Base-by-base conservation (phyloP, 2,113 vertebrate genomes). In the Melanocharis versteri region DNA sequence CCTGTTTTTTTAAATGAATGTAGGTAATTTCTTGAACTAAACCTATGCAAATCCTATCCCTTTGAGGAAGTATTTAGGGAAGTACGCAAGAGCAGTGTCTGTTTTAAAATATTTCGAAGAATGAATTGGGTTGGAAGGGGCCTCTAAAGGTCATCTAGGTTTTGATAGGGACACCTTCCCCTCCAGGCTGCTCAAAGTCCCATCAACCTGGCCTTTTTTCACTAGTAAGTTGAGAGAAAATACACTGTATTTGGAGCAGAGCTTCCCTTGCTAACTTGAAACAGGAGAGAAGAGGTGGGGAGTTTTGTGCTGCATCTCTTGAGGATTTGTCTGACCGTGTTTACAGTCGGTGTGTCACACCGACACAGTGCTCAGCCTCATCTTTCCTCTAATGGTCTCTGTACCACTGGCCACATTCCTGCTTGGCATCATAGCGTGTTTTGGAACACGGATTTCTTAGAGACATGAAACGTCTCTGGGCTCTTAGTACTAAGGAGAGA, bases 211-310 rank as follows among this genome's bases (percentile, higher is more conserved):
- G 56, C 6, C 4, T 10, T 26, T 33, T 77, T 56, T 60, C 64
- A 15, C 22, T 33, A 7, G 28, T 27, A 12, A 31, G 1, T 0
- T 50, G 35, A 14, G 13, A 54, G 30, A n/a, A 94, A 94, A 64
- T 30, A 3, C 2, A 3, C 11, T 0, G 1, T 12, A 4, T 48
- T 78, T 84, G 64, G 45, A 42, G 44, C 15, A 70, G 19, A 0
- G 0, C 60, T 80, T 80, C 37, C 26, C 23, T 64, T 81, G n/a
- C 44, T 60, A 37, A n/a, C 44, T 30, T 53, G 48, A 78, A 90
- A 76, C 4, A 8, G 1, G 4, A 17, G 65, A 80, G 71, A 71
- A n/a, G 69, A 95, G 68, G 65, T 61, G 64, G 60, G 72, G 61
- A 89, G 65, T 56, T 75, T 64, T 54, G 39, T 58, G 75, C 30